Evolutionary conservation across 2,113 vertebrate genomes (phyloP), one percentile per base, ranked within the genome.

Genomic region (Gymnocephalus cernua): DNA sequence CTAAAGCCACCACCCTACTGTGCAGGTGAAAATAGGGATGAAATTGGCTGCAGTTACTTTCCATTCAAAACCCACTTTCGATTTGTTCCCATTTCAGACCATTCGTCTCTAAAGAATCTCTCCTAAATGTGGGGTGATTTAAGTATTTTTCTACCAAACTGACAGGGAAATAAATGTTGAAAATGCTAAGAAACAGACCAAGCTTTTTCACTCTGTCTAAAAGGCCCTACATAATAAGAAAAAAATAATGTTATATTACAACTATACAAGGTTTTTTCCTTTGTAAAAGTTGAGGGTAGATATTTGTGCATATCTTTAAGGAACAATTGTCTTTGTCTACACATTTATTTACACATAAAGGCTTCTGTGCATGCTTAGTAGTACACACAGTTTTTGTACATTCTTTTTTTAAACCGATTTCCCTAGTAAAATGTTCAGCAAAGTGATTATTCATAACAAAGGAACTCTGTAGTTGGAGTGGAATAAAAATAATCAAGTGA

Each of bases 1-100:
- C 47, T 50, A 41, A 74, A 57, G 44, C 68, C 61, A 74, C 77
- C 61, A 32, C 56, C 75, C 71, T 58, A 66, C 86, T 85, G 89
- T 63, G 53, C 71, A 87, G 86, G 84, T 80, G 82, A 23, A 93
- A 93, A 90, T 91, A 77, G 83, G 84, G 59, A 84, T 83, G 72
- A 89, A 93, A 92, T 90, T 91, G 89, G 79, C 79, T 80, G 78
- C 76, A 87, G 90, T 92, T 90, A 74, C 77, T 88, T 72, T 90
- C 86, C 78, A 85, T 92, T 92, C 84, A 85, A 82, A 88, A 87
- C 57, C 65, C 71, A 78, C 47, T 89, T 85, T 86, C 79, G 84
- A 72, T 87, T 74, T 75, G 67, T 88, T 81, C 74, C 77, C 38
- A 82, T 83, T 89, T 90, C 67, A 80, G 70, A 15, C 70, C 58